Base-by-base conservation (phyloP, 2,113 vertebrate species). In the Zosterops pallidus region DNA sequence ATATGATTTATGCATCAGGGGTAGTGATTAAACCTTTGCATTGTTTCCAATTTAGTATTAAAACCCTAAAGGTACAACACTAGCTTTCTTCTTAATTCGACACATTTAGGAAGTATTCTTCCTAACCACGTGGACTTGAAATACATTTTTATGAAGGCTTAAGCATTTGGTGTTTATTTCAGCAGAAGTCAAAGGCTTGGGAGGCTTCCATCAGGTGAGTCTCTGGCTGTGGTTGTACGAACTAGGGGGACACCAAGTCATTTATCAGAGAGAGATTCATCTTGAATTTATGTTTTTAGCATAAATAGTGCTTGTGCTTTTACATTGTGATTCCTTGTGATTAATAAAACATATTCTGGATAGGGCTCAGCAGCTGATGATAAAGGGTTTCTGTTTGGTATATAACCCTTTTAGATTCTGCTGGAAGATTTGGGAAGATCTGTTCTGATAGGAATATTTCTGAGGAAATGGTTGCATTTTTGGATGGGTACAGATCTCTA, bases 221-320 rank as follows among this genome's bases (percentile, higher is more conserved):
- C 18, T 20, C 23, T 82, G 46, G 33, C 39, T 2, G 0, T 83
- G 28, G 37, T 79, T 77, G n/a, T 78, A 86, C 63, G 52, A 85
- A 80, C 70, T 5, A 63, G n/a, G 10, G 24, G 28, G 28, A 14
- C 18, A 4, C 52, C 42, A 92, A 94, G 42, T 72, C 62, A 28
- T 5, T 77, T 53, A 72, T 14, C 41, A 84, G 49, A 86, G 49
- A 63, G 46, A 39, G 67, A 56, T 92, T 67, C 56, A 8, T 74
- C 24, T 74, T 96, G 85, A 95, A 87, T 92, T 92, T 93, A 63
- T 86, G 74, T 91, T 92, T 75, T 70, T 97, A 83, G 91, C 80
- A 97, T 90, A 94, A 97, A 91, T 83, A 94, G 75, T 93, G 87
- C 56, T 77, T 57, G 23, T 87, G 83, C 80, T 82, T 89, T 93